phyloP scores from a whole-genome alignment of 2,113 vertebrate genomes.

The Bos javanicus region DNA sequence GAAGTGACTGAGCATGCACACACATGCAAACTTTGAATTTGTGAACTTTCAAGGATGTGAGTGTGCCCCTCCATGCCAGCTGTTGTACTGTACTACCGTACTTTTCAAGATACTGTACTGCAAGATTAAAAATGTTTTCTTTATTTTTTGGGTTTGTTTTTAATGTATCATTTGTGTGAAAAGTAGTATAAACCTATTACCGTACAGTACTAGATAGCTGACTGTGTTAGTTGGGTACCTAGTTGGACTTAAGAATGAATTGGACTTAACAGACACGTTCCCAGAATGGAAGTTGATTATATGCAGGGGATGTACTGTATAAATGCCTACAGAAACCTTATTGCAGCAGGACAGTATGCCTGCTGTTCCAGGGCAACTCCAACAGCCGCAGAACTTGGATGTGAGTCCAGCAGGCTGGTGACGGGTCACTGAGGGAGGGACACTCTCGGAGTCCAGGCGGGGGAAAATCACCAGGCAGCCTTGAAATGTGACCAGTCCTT shows the following conservation, averaged over 20 bases:
- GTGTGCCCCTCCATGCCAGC: not conserved
- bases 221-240: not conserved
- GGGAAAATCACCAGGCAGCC: not conserved
- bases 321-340: not conserved
- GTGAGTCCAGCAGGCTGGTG: not conserved
- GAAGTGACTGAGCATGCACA: not conserved
- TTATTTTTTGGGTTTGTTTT: not conserved
- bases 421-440: fast-evolving
- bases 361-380: not conserved
- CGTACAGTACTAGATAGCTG: not conserved
- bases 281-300: not conserved
- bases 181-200: not conserved
- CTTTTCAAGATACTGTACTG: not conserved
- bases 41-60: not conserved
- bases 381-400: not conserved
- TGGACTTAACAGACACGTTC: not conserved
- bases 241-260: not conserved
- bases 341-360: no score
- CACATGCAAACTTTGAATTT: not conserved
- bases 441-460: not conserved
- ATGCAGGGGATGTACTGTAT: not conserved
- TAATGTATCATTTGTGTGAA: not conserved
- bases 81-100: not conserved
- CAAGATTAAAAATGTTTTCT: not conserved
- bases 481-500: not conserved